These are phyloP conservation scores for Linyphia triangularis DNA, from an alignment of 2,888 invertebrate genomes.

Conservation along the genomic window DNA sequence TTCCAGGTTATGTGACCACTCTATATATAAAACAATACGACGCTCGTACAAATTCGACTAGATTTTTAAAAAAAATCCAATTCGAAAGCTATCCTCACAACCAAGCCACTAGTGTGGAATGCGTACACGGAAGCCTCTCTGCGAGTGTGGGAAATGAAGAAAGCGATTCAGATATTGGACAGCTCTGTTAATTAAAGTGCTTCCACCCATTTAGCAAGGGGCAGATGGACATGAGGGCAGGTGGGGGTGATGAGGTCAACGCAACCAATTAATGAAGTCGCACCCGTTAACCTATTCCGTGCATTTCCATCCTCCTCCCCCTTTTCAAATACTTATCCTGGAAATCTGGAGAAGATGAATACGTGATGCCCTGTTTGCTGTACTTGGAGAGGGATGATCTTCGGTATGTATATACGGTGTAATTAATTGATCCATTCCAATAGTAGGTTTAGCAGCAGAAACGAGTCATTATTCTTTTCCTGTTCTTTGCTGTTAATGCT, in stretches of 20 bases:
- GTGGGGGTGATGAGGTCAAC: constrained; percentile 61
- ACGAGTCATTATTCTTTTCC: too few relatives aligned
- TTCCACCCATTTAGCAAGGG: constrained; percentile 51
- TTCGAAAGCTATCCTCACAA: too few relatives aligned
- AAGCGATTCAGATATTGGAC: constrained; percentile 41
- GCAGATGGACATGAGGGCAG: constrained; percentile 51
- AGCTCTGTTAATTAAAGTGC: constrained; percentile 56
- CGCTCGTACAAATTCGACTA: too few relatives aligned
- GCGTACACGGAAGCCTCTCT: constrained; percentile 30
- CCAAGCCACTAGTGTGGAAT: neutral
- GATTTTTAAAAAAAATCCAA: too few relatives aligned
- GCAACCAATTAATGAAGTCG: constrained; percentile 52
- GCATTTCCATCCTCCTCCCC: neutral
- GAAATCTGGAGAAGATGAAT: neutral
- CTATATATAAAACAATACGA: too few relatives aligned
- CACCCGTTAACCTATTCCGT: constrained; percentile 23
- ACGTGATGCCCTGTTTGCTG: neutral
- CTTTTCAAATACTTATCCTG: constrained; percentile 18
- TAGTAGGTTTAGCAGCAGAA: too few relatives aligned
- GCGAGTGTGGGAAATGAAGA: constrained; percentile 46
- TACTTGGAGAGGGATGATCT: too few relatives aligned
- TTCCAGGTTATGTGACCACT: too few relatives aligned
- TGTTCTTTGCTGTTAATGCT: too few relatives aligned
- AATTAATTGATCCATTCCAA: too few relatives aligned
- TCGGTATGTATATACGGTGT: too few relatives aligned